Evolutionary conservation across 2,888 invertebrate genomes (phyloP), one percentile per base, ranked within the genome.

Genomic region (Stenodema calcarata): DNA sequence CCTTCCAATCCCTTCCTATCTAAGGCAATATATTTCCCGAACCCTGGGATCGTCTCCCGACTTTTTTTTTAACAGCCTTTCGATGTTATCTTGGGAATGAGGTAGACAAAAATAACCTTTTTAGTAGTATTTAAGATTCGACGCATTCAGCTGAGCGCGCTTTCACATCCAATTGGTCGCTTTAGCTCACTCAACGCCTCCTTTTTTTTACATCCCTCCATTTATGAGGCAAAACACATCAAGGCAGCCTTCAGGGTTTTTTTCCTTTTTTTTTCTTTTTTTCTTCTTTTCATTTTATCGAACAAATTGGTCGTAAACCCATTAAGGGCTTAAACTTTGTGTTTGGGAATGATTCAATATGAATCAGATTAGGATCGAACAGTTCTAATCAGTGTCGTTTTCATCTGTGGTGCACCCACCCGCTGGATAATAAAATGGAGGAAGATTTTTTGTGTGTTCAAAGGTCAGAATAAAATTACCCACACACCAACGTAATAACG

Each of bases 121-220:
- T 73, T 73, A 73, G 73, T 73, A 73, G 73, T 73, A 73, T 73
- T 73, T 73, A 73, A 73, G 73, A 28, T 73, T 73, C 41, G 41
- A 18, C 16, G 35, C 35, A n/a, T 73, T 73, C 41, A 35, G 41
- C 18, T 27, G 73, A 73, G 73, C 73, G 30, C 73, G 35, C 41
- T 73, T 73, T 73, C 73, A 73, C 35, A 41, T 73, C 73, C 73
- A 41, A 73, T 73, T 73, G 35, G 73, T 41, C 35, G 73, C 41
- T 18, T 18, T 73, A 73, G 28, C 73, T 73, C 73, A 73, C 35
- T 73, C 73, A 73, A 73, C 73, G 73, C 73, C 35, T 73, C 14
- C 30, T 18, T 11, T 73, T 73, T 73, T 73, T 73, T 73, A 35
- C 62, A 3, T 14, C 23, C 62, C 9, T 62, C 62, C 62, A 62